A percentile compares a stretch with the other conserved stretches of the same genome.
Conservation (phyloP, 2,888 invertebrate species). For the Glomeris marginata region DNA sequence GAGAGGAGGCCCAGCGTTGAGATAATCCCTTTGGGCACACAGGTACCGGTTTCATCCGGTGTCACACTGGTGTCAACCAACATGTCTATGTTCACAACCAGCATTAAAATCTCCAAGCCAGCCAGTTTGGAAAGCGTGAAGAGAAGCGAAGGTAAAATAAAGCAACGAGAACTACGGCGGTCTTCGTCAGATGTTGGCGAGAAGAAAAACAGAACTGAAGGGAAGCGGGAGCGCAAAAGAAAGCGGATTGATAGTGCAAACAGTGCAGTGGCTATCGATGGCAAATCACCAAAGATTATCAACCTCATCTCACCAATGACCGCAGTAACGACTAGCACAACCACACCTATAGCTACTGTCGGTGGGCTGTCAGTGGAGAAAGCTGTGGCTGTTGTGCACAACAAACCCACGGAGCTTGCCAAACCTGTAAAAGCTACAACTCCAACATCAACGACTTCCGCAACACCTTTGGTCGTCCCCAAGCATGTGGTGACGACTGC, state of each 20-base stretch:
- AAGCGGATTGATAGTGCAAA: constrained; percentile 20
- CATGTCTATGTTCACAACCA: constrained; percentile 14
- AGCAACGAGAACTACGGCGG: constrained; percentile 17
- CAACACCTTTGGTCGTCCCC: constrained; percentile 4
- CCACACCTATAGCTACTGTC: neutral
- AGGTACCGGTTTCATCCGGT: neutral
- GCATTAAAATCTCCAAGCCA: constrained; percentile 18
- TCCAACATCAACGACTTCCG: constrained; percentile 6
- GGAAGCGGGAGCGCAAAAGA: constrained; percentile 22
- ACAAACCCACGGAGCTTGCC: constrained; percentile 11
- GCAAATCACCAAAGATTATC: constrained; percentile 15
- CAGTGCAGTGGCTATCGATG: constrained; percentile 9
- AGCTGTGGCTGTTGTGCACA: constrained; percentile 9
- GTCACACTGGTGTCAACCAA: neutral
- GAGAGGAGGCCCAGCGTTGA: constrained; percentile 65
- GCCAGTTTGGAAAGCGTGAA: constrained; percentile 15
- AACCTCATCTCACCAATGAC: constrained; percentile 14
- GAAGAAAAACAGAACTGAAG: constrained; percentile 18
- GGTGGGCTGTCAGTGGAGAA: constrained; percentile 3
- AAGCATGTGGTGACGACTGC: constrained; percentile 1
- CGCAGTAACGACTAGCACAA: neutral
- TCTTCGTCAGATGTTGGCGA: constrained; percentile 14
- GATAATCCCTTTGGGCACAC: constrained; percentile 50
- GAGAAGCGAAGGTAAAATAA: constrained; percentile 18
- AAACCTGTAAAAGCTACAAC: constrained; percentile 9